Conservation (phyloP, 1,140 invertebrate genomes). For the Helicoverpa zea region DNA sequence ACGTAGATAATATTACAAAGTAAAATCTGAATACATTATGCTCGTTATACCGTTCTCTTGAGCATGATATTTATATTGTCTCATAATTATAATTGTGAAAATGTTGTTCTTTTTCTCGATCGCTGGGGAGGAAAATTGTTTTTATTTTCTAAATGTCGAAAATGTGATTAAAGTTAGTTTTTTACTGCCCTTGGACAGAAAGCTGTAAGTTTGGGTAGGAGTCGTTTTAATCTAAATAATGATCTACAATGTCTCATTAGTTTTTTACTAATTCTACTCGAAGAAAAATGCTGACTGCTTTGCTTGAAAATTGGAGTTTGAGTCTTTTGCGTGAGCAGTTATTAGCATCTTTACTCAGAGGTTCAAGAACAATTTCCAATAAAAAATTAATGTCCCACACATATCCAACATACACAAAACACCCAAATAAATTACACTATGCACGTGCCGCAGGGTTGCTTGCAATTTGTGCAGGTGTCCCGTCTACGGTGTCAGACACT, state of each 20-base stretch:
- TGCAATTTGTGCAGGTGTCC: constrained; percentile 43
- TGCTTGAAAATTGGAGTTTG: not conserved
- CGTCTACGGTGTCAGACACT: constrained; percentile 34
- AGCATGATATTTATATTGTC: constrained; percentile 29
- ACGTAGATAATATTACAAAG: constrained; percentile 44
- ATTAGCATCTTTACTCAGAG: not conserved
- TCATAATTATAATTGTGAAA: not conserved
- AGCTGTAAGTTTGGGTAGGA: not conserved
- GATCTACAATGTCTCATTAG: too few relatives aligned
- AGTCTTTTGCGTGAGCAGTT: not conserved
- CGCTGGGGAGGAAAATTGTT: not conserved
- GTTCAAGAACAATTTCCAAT: not conserved
- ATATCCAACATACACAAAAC: constrained; percentile 34
- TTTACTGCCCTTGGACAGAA: too few relatives aligned
- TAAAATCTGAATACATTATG: constrained; percentile 42
- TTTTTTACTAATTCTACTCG: too few relatives aligned
- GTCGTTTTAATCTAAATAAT: not conserved
- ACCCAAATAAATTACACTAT: constrained; percentile 35
- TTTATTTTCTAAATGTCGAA: not conserved
- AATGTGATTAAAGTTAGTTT: too few relatives aligned
- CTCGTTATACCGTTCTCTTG: not conserved
- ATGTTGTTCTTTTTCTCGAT: not conserved
- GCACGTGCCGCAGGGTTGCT: constrained; percentile 38
- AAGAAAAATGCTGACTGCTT: not conserved
- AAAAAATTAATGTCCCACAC: constrained; percentile 17